Percentiles rank a stretch among this genome's conserved stretches.
Evolutionary conservation across 2,113 vertebrate genomes (phyloP).

Genomic region (Geothlypis trichas): DNA sequence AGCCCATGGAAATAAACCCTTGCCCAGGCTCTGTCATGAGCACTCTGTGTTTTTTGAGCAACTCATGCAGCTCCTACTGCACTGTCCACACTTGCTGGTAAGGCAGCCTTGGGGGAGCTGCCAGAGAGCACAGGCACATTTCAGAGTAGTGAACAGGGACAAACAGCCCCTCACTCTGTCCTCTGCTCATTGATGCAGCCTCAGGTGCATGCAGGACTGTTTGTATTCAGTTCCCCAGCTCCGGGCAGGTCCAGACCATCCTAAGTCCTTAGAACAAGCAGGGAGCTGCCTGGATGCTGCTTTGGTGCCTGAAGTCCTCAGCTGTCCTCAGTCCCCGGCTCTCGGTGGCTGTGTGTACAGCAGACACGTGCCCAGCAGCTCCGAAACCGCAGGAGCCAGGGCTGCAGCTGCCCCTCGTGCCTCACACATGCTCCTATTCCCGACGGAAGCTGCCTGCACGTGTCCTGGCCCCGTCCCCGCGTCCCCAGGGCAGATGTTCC

Average conservation of each 20-base stretch:
- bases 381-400: neutral
- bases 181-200: neutral
- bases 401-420: neutral
- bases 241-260: neutral
- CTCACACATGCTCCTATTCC: neutral
- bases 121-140: neutral
- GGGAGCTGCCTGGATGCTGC: neutral
- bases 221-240: neutral
- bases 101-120: neutral
- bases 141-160: neutral
- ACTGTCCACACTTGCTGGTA: neutral
- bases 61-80: accelerated
- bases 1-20: neutral
- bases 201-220: neutral
- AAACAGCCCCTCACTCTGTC: neutral
- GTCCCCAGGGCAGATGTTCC: neutral
- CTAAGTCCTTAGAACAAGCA: neutral
- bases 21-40: accelerated
- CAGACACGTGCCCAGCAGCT: neutral
- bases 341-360: neutral
- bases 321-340: neutral
- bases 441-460: neutral
- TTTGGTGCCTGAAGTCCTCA: neutral
- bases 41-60: neutral
- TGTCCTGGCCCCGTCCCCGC: neutral